Conservation (phyloP, 2,888 invertebrate species). For the Tiphia femorata region DNA sequence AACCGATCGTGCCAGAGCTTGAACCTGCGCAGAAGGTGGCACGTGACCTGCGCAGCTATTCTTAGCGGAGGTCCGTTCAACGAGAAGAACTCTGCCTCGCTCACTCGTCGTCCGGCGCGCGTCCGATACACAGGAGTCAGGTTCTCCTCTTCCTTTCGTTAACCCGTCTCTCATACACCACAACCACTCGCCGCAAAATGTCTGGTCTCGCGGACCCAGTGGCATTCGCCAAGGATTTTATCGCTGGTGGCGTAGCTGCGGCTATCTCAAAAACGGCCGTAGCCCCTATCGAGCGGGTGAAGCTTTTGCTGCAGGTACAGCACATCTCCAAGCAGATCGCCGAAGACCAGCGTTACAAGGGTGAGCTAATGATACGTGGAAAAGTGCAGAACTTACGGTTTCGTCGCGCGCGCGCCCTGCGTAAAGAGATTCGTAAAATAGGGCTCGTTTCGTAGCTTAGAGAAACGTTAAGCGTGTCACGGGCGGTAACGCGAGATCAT, state of each 20-base stretch:
- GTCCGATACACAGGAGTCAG: conserved; percentile 67
- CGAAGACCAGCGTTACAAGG: conserved; percentile 90
- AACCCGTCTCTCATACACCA: conserved; percentile 35
- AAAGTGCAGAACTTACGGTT: neutral
- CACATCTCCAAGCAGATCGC: conserved; percentile 92
- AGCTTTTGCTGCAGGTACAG: conserved; percentile 93
- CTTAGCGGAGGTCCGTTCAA: conserved; percentile 64
- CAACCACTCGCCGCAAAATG: conserved; percentile 55
- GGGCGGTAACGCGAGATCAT: neutral
- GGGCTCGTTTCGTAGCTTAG: neutral
- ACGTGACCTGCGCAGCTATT: conserved; percentile 67
- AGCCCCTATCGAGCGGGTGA: conserved; percentile 96
- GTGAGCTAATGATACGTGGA: conserved; percentile 72
- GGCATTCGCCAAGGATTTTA: conserved; percentile 89
- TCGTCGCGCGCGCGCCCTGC: neutral
- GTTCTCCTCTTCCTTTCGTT: conserved; percentile 59
- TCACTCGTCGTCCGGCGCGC: conserved; percentile 73
- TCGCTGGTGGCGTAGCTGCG: conserved; percentile 92
- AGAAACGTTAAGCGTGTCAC: neutral
- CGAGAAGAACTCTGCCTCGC: conserved; percentile 61
- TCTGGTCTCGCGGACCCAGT: conserved; percentile 79
- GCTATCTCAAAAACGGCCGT: conserved; percentile 95
- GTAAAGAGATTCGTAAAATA: too few relatives aligned
- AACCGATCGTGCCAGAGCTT: conserved; percentile 28
- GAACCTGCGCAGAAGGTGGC: conserved; percentile 58